Evolutionary conservation across 2,797 vertebrate species (phyloP).

Genomic region (Etheostoma nigrum): DNA sequence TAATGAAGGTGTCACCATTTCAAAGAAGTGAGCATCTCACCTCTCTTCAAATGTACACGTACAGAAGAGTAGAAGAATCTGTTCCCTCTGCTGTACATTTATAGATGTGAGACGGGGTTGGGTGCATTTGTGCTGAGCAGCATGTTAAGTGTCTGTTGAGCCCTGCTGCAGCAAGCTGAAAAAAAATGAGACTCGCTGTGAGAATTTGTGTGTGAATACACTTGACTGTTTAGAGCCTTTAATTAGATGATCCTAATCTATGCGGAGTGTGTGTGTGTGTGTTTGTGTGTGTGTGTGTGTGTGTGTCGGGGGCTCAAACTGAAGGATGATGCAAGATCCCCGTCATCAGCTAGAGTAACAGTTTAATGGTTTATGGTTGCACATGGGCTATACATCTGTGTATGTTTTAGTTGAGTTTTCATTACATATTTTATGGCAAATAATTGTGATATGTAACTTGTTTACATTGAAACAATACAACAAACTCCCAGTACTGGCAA

Average conservation of each 20-base stretch:
- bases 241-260: conserved; percentile 60
- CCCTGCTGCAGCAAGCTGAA: neutral
- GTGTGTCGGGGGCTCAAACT: neutral
- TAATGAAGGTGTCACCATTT: no score
- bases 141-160: conserved; percentile 14
- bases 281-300: neutral
- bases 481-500: neutral
- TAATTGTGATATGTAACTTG: neutral
- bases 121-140: neutral
- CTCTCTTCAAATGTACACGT: neutral
- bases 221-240: conserved; percentile 18
- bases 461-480: neutral
- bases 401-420: neutral
- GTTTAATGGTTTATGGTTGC: neutral
- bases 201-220: conserved; percentile 51
- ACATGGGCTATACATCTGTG: neutral
- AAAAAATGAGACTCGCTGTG: neutral
- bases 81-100: neutral
- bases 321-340: neutral
- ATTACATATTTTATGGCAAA: no score
- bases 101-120: neutral
- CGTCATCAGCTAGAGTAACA: neutral
- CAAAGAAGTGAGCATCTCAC: neutral
- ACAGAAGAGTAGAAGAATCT: neutral
- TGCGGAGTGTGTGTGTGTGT: neutral